A percentile compares a stretch with the other conserved stretches of the same genome.
phyloP scores from a whole-genome alignment of 2,888 invertebrate species.

The Xanthia icteritia region DNA sequence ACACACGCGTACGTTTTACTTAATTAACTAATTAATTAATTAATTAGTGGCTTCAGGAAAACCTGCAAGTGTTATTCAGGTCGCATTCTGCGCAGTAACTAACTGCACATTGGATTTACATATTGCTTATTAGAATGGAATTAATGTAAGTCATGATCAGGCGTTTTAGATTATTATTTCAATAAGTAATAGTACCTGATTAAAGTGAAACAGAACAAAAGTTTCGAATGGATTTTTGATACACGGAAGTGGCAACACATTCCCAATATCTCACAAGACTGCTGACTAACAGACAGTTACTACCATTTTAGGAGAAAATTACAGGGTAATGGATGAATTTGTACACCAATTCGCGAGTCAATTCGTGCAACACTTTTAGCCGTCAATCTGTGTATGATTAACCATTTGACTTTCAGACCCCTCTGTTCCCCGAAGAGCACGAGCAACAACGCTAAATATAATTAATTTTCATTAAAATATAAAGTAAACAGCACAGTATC shows the following conservation, averaged over 20 bases:
- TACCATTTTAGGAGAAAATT: not conserved
- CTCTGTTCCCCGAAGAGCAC: no score
- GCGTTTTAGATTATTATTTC: no score
- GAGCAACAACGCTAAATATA: not conserved
- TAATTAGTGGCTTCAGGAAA: not conserved
- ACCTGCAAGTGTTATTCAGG: not conserved
- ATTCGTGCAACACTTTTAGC: not conserved
- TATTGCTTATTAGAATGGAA: not conserved
- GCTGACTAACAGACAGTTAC: not conserved
- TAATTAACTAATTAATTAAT: conserved; percentile 28
- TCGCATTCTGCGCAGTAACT: not conserved
- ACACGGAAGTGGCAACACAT: not conserved
- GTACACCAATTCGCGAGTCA: not conserved
- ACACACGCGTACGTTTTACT: not conserved
- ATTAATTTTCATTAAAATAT: conserved; percentile 31
- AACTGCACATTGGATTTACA: not conserved
- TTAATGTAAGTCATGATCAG: not conserved
- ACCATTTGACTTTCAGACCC: conserved; percentile 7
- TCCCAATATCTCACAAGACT: not conserved
- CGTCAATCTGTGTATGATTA: not conserved
- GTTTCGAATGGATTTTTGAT: no score
- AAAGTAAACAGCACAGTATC: conserved; percentile 21
- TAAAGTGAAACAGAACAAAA: not conserved
- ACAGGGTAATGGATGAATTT: not conserved
- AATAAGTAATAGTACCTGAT: no score